Evolutionary conservation across 2,888 invertebrate genomes (phyloP), one percentile per base, ranked within the genome.

Genomic region (Leptogaster cylindrica): DNA sequence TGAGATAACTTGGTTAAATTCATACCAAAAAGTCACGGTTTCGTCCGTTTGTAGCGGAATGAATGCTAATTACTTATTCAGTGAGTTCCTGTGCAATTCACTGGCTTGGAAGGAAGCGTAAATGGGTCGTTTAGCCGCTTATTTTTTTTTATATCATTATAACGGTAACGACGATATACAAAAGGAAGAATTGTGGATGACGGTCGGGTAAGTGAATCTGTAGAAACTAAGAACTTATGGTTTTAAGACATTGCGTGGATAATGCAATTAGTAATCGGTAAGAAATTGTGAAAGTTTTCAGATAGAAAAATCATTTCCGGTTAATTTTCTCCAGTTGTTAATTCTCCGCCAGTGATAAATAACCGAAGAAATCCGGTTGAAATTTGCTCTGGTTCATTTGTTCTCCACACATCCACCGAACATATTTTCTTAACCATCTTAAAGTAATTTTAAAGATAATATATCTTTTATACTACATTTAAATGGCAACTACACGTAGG

Each of bases 211-310:
- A 7, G 18, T 41, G 41, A 41, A 18, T 14, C 10, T 2, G 12
- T 7, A n/a, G 12, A n/a, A 41, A n/a, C n/a, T n/a, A n/a, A n/a
- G n/a, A n/a, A n/a, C n/a, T 18, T 46, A 46, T 10, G 23, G 25
- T 25, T 23, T n/a, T 46, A 0, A 10, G 20, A 23, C 7, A 20
- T 2, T 12, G n/a, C n/a, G n/a, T 20, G 12, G 3, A 3, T 46
- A 46, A 46, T 46, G 46, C 46, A 46, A 46, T 46, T 46, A 46
- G 20, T 23, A 46, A n/a, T n/a, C n/a, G n/a, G n/a, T n/a, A n/a
- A n/a, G n/a, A n/a, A n/a, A n/a, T n/a, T n/a, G n/a, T n/a, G n/a
- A n/a, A n/a, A n/a, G n/a, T n/a, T n/a, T n/a, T n/a, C n/a, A n/a
- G n/a, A n/a, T n/a, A n/a, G n/a, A n/a, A n/a, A n/a, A n/a, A n/a